Evolutionary conservation across 2,888 invertebrate species (phyloP).

Genomic region (Margaritifera margaritifera): DNA sequence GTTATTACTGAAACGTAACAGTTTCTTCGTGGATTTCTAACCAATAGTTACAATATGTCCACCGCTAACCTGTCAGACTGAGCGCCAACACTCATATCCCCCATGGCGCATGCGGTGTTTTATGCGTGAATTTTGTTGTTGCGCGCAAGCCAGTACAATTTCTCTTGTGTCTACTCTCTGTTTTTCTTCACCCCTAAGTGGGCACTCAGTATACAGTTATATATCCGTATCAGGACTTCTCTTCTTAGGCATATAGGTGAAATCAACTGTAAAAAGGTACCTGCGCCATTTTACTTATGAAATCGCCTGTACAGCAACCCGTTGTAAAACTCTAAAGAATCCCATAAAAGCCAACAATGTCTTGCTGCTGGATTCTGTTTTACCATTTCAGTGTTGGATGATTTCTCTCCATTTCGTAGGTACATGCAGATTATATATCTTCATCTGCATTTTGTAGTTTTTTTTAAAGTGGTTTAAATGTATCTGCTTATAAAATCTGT

Average conservation of each 20-base stretch:
- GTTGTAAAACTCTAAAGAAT: neutral
- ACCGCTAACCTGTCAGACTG: too few species aligned
- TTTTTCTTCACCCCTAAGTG: conserved; percentile 22
- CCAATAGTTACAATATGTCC: conserved; percentile 26
- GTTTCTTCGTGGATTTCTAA: conserved; percentile 17
- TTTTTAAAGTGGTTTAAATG: too few species aligned
- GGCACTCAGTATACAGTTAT: conserved; percentile 10
- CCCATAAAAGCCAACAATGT: conserved; percentile 16
- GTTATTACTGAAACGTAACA: conserved; percentile 5
- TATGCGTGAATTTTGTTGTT: conserved; percentile 11
- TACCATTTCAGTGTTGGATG: conserved; percentile 1
- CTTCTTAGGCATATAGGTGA: conserved; percentile 6
- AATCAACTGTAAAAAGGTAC: conserved; percentile 2
- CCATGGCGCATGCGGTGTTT: conserved; percentile 10
- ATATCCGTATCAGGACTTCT: conserved; percentile 12
- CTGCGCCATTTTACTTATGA: conserved; percentile 9
- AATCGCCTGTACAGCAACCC: conserved; percentile 8
- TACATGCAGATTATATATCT: too few species aligned
- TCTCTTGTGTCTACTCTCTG: conserved; percentile 10
- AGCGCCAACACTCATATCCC: too few species aligned
- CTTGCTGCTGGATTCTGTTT: neutral
- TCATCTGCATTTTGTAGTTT: too few species aligned
- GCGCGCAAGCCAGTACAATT: conserved; percentile 25
- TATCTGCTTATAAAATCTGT: too few species aligned
- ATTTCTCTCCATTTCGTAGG: neutral